Conservation (phyloP, 2,113 vertebrate species). For the Psittacara wagleri region DNA sequence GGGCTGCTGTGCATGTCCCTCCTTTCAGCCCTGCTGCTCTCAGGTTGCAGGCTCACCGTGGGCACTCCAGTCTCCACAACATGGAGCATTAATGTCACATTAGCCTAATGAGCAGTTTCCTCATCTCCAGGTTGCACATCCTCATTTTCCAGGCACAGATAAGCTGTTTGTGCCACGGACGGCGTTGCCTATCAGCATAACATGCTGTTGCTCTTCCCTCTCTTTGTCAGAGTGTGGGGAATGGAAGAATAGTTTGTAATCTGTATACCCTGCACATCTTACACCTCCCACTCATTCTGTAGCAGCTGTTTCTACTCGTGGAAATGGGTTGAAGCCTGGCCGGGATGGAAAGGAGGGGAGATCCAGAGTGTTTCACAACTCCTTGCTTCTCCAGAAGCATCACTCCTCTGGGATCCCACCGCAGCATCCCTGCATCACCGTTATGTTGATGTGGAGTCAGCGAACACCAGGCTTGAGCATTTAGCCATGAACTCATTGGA, state of each 20-base stretch:
- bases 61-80: rapidly evolving
- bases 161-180: neutral
- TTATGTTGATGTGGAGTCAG: rapidly evolving
- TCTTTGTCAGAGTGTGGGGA: neutral
- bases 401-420: rapidly evolving
- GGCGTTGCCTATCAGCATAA: neutral
- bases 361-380: neutral
- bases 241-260: neutral
- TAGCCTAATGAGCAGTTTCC: slow-evolving; percentile 9
- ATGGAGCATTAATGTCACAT: neutral
- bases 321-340: neutral
- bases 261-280: neutral
- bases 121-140: neutral
- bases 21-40: neutral
- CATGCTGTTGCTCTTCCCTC: neutral
- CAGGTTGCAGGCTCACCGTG: neutral
- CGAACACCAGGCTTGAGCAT: neutral
- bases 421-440: neutral
- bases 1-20: neutral
- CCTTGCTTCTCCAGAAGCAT: neutral
- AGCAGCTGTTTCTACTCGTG: neutral
- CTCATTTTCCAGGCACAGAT: neutral
- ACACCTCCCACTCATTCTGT: neutral
- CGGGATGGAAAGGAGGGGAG: neutral
- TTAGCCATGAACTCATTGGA: neutral